Percentiles rank a stretch among this genome's conserved stretches.
These are phyloP conservation scores for Poeciliopsis infans DNA, from an alignment of 2,797 vertebrate species.

Conservation along the genomic window DNA sequence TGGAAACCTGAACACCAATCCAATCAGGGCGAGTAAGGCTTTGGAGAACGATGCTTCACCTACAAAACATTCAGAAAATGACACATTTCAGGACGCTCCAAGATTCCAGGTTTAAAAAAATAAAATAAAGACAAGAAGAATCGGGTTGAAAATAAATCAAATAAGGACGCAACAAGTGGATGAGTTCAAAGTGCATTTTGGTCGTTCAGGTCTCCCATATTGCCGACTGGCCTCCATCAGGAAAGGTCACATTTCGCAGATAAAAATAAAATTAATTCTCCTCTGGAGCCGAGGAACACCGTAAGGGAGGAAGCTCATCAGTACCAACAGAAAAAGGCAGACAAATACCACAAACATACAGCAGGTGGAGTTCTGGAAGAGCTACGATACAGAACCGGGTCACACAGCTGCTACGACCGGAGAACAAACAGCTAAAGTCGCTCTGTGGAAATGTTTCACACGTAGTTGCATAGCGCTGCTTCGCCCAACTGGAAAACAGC, in stretches of 20 bases:
- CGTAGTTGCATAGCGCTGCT: slow-evolving; percentile 72
- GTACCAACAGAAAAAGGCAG: slow-evolving; percentile 34
- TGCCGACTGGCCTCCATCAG: slow-evolving; percentile 57
- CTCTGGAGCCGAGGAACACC: slow-evolving; percentile 9
- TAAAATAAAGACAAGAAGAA: slow-evolving; percentile 67
- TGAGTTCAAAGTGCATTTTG: slow-evolving; percentile 76
- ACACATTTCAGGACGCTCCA: slow-evolving; percentile 37
- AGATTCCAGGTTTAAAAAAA: not conserved
- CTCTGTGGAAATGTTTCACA: slow-evolving; percentile 49
- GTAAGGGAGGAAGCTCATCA: slow-evolving; percentile 24
- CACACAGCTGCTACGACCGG: slow-evolving; percentile 71
- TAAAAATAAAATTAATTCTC: slow-evolving; percentile 55
- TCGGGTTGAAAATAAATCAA: slow-evolving; percentile 71
- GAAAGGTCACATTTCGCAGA: slow-evolving; percentile 33
- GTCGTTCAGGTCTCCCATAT: slow-evolving; percentile 66
- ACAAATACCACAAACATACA: slow-evolving; percentile 51
- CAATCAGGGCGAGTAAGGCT: slow-evolving; percentile 78
- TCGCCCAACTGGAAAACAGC: slow-evolving; percentile 38
- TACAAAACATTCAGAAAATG: slow-evolving; percentile 37
- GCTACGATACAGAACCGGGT: slow-evolving; percentile 64
- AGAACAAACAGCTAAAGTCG: slow-evolving; percentile 60
- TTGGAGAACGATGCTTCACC: slow-evolving; percentile 63
- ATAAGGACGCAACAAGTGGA: slow-evolving; percentile 33
- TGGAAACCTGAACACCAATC: slow-evolving; percentile 81
- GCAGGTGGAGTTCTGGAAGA: slow-evolving; percentile 70